A percentile compares a stretch with the other conserved stretches of the same genome.
phyloP scores from a whole-genome alignment of 1,140 invertebrate genomes.

The Druon quercuslanigerum region DNA sequence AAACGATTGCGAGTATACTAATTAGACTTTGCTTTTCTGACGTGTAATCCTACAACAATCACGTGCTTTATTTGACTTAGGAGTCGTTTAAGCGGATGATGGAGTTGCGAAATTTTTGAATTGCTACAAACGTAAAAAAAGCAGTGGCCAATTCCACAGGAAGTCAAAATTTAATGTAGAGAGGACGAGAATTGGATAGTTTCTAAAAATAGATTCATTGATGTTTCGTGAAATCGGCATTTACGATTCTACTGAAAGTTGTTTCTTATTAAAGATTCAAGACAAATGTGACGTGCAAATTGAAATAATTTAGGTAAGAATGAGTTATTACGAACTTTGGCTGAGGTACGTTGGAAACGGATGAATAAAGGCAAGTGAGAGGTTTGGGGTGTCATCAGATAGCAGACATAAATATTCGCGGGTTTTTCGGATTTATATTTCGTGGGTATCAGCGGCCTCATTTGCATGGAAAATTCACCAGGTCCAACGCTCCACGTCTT shows the following conservation, averaged over 20 bases:
- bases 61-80: constrained; percentile 45
- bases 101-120: background rate
- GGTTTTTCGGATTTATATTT: constrained; percentile 74
- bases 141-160: too few species aligned
- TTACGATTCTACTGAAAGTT: background rate
- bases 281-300: constrained; percentile 21
- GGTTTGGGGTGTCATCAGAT: constrained; percentile 61
- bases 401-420: constrained; percentile 72
- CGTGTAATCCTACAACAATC: constrained; percentile 51
- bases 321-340: background rate
- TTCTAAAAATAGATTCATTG: background rate
- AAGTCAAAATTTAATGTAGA: background rate
- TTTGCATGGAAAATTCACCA: constrained; percentile 73
- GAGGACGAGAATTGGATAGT: background rate
- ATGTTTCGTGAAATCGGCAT: background rate
- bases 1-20: constrained; percentile 61
- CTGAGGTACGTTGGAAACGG: background rate
- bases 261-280: constrained; percentile 4
- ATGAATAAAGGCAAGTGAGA: constrained; percentile 40
- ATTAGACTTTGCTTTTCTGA: constrained; percentile 67
- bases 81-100: constrained; percentile 17
- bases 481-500: constrained; percentile 51
- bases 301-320: constrained; percentile 23
- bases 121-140: background rate
- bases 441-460: constrained; percentile 70